Evolutionary conservation across 2,797 vertebrate species (phyloP), one percentile per base, ranked within the genome.

Genomic region (Pantherophis vulpinus): DNA sequence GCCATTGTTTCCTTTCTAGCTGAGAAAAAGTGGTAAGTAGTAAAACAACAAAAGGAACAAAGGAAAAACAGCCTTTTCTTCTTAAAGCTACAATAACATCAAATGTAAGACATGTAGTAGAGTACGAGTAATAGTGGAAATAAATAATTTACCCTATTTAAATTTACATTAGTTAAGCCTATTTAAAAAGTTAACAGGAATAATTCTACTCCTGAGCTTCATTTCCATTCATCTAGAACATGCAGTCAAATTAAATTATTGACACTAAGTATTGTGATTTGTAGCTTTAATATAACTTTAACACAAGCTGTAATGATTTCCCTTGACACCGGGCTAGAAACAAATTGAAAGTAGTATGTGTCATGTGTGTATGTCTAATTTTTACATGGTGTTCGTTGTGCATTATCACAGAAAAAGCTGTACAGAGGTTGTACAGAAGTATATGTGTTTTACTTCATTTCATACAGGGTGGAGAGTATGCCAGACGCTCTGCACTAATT

Each of bases 401-500:
- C 27, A 2, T 55, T n/a, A 42, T 25, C 55, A 47, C 7, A n/a
- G 42, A 66, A 59, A 13, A 59, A 54, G 8, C 70, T 25, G 20
- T 55, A 27, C 25, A 74, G 54, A 74, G 0, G 42, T 56, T 93
- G 47, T 51, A 42, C 13, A 18, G 12, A 59, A 87, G 32, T 32
- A 74, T 55, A 32, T 89, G 47, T 60, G 88, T 56, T 83, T 95
- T 20, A 6, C n/a, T 74, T 61, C 90, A 29, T 3, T 87, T 93
- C 94, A 58, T 74, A 54, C 66, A 99, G 99, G 98, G 98, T 0
- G 92, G 91, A 16, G 98, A 98, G 66, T 95, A 89, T 63, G 98
- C 98, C 12, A 98, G 99, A 87, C 98, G 98, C 86, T 99, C 99
- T 0, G 90, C 95, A 0, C 95, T 99, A 37, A 98, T 98, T 27